Percentiles rank a stretch among this genome's conserved stretches.
Conservation (phyloP, 2,888 invertebrate species). For the Orgyia antiqua region DNA sequence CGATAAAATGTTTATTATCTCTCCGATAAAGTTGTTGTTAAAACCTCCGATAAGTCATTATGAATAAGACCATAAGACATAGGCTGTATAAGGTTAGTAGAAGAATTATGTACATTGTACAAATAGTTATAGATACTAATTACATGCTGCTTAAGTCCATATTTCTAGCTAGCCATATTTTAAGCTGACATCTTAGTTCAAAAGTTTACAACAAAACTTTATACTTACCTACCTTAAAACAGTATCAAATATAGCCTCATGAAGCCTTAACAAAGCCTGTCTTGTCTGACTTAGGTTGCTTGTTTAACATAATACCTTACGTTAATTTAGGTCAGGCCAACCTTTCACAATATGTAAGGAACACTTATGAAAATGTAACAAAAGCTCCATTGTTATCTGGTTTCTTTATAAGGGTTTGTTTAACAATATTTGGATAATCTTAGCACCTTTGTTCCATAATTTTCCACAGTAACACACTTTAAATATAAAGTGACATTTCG, state of each 20-base stretch:
- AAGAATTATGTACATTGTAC: too few species aligned
- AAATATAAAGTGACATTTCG: neutral
- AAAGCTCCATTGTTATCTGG: constrained; percentile 26
- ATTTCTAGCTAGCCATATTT: too few species aligned
- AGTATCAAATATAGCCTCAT: constrained; percentile 18
- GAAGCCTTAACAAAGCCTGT: constrained; percentile 22
- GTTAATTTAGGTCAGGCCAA: constrained; percentile 26
- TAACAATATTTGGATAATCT: constrained; percentile 13
- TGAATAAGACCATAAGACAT: too few species aligned
- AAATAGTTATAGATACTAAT: too few species aligned
- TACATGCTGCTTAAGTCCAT: too few species aligned
- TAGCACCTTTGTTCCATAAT: constrained; percentile 15
- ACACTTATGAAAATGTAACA: constrained; percentile 34
- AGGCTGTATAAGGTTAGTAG: too few species aligned
- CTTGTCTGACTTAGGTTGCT: constrained; percentile 15
- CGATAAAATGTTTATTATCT: too few species aligned
- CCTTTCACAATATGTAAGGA: constrained; percentile 20
- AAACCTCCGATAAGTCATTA: too few species aligned
- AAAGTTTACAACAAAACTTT: constrained; percentile 9
- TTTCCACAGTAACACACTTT: constrained; percentile 13
- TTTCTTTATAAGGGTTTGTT: constrained; percentile 21
- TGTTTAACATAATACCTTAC: constrained; percentile 28
- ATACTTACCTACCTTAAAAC: constrained; percentile 12
- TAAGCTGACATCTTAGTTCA: too few species aligned
- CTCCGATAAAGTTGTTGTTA: too few species aligned